Conservation (phyloP, 1,140 invertebrate species). For the Zaprionus inermis region DNA sequence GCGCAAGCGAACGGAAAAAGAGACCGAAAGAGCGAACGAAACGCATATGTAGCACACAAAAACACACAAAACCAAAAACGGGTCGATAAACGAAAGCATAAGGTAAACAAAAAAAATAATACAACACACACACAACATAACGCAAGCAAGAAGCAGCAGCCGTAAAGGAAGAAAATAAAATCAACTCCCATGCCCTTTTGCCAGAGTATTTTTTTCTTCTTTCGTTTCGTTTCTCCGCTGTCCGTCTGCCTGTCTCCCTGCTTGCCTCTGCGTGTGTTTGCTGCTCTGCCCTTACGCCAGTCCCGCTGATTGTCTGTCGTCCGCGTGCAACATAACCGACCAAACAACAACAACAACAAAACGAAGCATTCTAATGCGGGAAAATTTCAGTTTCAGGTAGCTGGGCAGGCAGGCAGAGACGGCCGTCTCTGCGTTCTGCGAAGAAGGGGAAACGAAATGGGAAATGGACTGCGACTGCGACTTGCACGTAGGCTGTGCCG, state of each 20-base stretch:
- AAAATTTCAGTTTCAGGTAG: conserved; percentile 81
- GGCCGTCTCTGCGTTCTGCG: conserved; percentile 22
- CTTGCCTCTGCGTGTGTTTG: conserved; percentile 15
- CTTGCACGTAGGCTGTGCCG: conserved; percentile 36
- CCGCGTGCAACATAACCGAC: conserved; percentile 70
- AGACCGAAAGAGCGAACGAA: conserved; percentile 41
- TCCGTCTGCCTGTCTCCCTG: conserved; percentile 14
- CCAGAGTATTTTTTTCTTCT: conserved; percentile 32
- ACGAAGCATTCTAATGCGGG: conserved; percentile 72
- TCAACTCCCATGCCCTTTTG: conserved; percentile 52
- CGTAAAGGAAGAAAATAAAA: conserved; percentile 53
- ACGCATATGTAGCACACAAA: conserved; percentile 67
- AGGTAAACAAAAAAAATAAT: conserved; percentile 77
- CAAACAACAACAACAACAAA: conserved; percentile 44
- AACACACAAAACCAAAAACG: conserved; percentile 67
- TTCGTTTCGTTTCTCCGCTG: conserved; percentile 6
- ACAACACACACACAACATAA: conserved; percentile 45
- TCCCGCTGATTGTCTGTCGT: conserved; percentile 46
- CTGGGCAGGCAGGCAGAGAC: conserved; percentile 26
- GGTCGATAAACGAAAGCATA: conserved; percentile 83
- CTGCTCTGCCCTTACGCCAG: neutral
- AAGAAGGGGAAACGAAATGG: conserved; percentile 41
- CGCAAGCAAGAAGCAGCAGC: conserved; percentile 40
- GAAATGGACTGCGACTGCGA: conserved; percentile 44
- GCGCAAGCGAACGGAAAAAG: conserved; percentile 8